Conservation (phyloP, 2,113 vertebrate genomes). For the Nibea coibor region DNA sequence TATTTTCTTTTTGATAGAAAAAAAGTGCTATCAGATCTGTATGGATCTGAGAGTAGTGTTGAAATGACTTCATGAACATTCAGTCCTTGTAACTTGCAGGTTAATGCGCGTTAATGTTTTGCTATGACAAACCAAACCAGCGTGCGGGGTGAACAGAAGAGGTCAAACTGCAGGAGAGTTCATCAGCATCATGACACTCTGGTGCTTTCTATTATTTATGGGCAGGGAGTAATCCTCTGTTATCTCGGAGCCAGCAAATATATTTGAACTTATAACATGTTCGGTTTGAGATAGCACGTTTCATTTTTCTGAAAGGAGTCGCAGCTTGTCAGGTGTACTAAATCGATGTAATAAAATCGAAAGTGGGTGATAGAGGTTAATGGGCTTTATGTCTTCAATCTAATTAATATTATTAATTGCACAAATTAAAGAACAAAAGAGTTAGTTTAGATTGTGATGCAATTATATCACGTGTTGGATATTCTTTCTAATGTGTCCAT, state of each 20-base stretch:
- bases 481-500: background rate
- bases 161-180: slow-evolving; percentile 10
- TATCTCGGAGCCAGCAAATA: slow-evolving; percentile 22
- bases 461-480: background rate
- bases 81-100: background rate
- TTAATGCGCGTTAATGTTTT: background rate
- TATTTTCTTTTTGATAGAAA: slow-evolving; percentile 3
- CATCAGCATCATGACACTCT: slow-evolving; percentile 6
- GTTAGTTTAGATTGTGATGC: background rate
- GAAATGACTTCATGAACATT: background rate
- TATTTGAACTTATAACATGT: slow-evolving; percentile 6
- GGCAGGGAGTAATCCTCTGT: background rate
- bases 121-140: background rate
- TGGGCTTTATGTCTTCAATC: background rate
- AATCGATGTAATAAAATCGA: background rate
- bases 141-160: background rate
- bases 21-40: slow-evolving; percentile 15
- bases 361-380: background rate
- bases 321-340: slow-evolving; percentile 1
- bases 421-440: background rate
- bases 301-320: background rate
- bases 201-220: slow-evolving; percentile 30
- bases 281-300: slow-evolving; percentile 5
- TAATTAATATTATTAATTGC: background rate
- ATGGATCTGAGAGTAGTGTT: background rate